phyloP scores from a whole-genome alignment of 2,797 vertebrate genomes.

The Micropoecilia bifurca region DNA sequence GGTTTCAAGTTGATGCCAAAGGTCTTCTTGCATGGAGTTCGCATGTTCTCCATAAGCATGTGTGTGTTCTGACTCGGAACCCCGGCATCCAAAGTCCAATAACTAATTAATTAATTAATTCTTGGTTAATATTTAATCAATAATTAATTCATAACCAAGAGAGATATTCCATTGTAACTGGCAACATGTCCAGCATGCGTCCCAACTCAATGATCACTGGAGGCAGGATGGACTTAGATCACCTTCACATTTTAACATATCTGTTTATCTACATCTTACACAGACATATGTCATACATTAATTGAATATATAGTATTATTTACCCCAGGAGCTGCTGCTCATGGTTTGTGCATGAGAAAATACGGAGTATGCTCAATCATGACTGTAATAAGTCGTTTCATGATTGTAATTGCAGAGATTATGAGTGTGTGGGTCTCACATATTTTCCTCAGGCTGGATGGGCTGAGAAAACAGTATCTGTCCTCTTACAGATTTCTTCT shows the following conservation, averaged over 20 bases:
- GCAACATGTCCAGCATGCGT: not conserved
- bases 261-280: not conserved
- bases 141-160: too few species aligned
- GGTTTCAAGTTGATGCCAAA: not conserved
- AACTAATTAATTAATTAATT: not conserved
- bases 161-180: not conserved
- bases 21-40: not conserved
- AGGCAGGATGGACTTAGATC: not conserved
- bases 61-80: not conserved
- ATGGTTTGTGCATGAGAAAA: slow-evolving; percentile 2
- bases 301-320: not conserved
- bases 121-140: not conserved
- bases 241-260: not conserved
- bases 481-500: not conserved
- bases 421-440: not conserved
- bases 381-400: not conserved
- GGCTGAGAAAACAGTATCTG: not conserved
- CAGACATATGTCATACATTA: not conserved
- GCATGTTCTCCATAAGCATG: not conserved
- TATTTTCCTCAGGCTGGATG: not conserved
- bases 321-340: not conserved
- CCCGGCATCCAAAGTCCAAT: not conserved
- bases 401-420: not conserved
- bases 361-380: too few species aligned
- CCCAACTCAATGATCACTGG: not conserved